Evolutionary conservation across 2,113 vertebrate genomes (phyloP), one percentile per base, ranked within the genome.

Genomic region (Urocynchramus pylzowi): DNA sequence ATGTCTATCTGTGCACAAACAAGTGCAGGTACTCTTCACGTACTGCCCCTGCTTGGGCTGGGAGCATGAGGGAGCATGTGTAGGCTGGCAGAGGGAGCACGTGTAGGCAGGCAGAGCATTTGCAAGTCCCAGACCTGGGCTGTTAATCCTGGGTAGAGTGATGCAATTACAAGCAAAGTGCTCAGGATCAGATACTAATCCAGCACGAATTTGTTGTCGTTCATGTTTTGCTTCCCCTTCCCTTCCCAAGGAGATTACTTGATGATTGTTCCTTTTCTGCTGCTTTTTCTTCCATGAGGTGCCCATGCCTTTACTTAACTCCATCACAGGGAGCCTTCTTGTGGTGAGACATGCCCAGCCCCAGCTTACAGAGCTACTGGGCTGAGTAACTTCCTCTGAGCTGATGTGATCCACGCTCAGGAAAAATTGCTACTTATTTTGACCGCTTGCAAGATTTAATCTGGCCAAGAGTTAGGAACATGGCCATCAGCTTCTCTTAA

Each of bases 1-100:
- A 33, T 4, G 24, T 44, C 41, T 10, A 6, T 39, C n/a, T n/a
- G 9, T 13, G 1, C 24, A 23, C 5, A 7, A 74, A 35, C 2
- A 27, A 81, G 35, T 9, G 3, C 28, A 76, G 52, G 19, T 54
- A 56, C 33, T 30, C 81, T 74, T 60, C 21, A 11, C 0, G 0
- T 8, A 1, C 27, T 37, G 54, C 50, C 70, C 77, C 52, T 68
- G 41, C 61, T 41, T 13, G 39, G 13, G 16, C 52, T 57, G 81
- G 24, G 81, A n/a, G 28, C 3, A 0, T n/a, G 54, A 31, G 11
- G 39, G 12, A 74, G 3, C 0, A 1, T 3, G 4, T 37, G n/a
- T 4, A 41, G 57, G 24, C 30, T 73, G 81, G 28, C 3, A 0
- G 54, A 31, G 11, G 39, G 12, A 74, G 3, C 0, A 1, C 2